Percentiles rank a stretch among this genome's conserved stretches.
These are phyloP conservation scores for Pyrrhopygopsis socrates DNA, from an alignment of 2,888 invertebrate species.

Conservation along the genomic window DNA sequence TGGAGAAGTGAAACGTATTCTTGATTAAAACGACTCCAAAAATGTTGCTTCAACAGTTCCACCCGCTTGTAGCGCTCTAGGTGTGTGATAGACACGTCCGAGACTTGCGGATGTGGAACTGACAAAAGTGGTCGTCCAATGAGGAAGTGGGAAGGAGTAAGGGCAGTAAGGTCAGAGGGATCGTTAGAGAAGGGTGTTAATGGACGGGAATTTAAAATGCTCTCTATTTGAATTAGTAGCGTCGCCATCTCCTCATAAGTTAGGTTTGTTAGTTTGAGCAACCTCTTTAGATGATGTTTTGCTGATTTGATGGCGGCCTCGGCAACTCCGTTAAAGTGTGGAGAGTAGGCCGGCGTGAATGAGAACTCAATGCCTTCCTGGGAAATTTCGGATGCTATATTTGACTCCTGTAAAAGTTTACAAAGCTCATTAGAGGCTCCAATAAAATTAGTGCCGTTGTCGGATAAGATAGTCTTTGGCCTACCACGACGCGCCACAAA, in stretches of 20 bases:
- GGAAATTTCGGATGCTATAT: constrained; percentile 48
- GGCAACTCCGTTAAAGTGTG: not conserved
- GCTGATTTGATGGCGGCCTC: not conserved
- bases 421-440: constrained; percentile 74
- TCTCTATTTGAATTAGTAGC: constrained; percentile 27
- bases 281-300: constrained; percentile 57
- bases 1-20: constrained; percentile 39
- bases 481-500: constrained; percentile 75
- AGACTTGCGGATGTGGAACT: constrained; percentile 58
- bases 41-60: constrained; percentile 51
- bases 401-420: not conserved
- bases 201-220: constrained; percentile 66
- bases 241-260: constrained; percentile 15
- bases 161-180: constrained; percentile 74
- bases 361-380: not conserved
- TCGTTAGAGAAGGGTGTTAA: constrained; percentile 48
- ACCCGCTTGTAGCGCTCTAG: constrained; percentile 51
- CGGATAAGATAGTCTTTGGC: constrained; percentile 71
- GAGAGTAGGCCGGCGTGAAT: constrained; percentile 55
- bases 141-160: constrained; percentile 87
- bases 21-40: constrained; percentile 30
- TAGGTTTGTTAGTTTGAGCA: constrained; percentile 33
- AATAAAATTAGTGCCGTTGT: constrained; percentile 78
- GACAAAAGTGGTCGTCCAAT: constrained; percentile 80
- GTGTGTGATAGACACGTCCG: constrained; percentile 29